Evolutionary conservation across 2,113 vertebrate genomes (phyloP).

Genomic region (Erinaceus europaeus): DNA sequence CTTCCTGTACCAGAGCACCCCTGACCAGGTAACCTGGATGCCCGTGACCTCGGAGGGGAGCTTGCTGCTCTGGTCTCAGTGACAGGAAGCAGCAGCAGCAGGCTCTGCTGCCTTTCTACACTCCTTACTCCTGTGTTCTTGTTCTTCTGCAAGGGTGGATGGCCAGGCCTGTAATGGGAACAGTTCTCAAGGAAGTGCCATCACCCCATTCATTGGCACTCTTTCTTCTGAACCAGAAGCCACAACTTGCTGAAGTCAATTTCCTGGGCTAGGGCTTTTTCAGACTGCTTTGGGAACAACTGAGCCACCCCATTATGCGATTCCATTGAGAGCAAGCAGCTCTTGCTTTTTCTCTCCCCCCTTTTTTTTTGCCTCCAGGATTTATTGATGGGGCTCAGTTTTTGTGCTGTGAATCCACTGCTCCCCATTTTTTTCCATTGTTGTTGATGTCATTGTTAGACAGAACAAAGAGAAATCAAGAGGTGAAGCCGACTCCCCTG

Average conservation of each 20-base stretch:
- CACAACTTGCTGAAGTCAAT: neutral
- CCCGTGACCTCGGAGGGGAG: neutral
- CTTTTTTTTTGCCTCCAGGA: no score
- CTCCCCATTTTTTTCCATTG: no score
- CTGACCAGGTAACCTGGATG: conserved; percentile 62
- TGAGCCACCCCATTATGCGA: neutral
- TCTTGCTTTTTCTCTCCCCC: no score
- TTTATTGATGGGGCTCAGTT: no score
- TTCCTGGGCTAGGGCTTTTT: neutral
- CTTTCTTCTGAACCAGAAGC: neutral
- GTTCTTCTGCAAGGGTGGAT: neutral
- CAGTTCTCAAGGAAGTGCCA: neutral
- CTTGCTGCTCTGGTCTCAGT: neutral
- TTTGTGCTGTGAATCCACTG: no score
- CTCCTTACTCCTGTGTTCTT: neutral
- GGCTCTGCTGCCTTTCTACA: neutral
- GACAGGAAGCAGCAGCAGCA: neutral
- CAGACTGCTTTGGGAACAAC: neutral
- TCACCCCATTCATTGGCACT: neutral
- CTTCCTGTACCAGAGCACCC: conserved; percentile 84
- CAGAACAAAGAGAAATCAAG: no score
- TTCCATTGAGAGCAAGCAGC: neutral
- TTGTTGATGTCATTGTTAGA: no score
- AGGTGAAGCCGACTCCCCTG: no score
- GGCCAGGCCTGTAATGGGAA: neutral